Percentiles rank a stretch among this genome's conserved stretches.
These are phyloP conservation scores for Ferdinandea cuprea DNA, from an alignment of 2,888 invertebrate species.

Conservation along the genomic window DNA sequence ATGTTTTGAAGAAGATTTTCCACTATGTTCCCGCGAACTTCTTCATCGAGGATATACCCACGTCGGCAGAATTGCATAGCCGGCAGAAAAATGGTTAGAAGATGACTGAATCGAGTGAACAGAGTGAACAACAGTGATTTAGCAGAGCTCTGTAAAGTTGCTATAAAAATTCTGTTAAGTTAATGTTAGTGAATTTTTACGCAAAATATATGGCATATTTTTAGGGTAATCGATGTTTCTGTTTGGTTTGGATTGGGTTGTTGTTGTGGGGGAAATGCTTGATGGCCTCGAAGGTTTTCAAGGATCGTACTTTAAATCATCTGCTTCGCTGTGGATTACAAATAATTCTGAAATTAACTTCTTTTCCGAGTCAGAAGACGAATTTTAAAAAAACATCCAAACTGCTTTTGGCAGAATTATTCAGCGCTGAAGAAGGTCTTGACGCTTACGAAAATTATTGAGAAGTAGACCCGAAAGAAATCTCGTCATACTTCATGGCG, in stretches of 20 bases:
- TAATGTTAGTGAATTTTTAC: conserved; percentile 4
- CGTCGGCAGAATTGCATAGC: conserved; percentile 80
- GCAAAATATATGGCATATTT: conserved; percentile 31
- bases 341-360: no score
- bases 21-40: conserved; percentile 88
- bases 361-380: no score
- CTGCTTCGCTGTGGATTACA: no score
- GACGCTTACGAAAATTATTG: no score
- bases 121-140: not conserved
- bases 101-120: not conserved
- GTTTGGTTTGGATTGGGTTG: not conserved
- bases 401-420: no score
- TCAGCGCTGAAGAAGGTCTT: no score
- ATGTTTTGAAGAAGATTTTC: conserved; percentile 87
- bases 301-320: no score
- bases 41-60: conserved; percentile 86
- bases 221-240: conserved; percentile 5
- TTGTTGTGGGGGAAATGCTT: not conserved
- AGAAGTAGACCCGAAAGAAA: no score
- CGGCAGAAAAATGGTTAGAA: conserved; percentile 19
- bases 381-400: no score
- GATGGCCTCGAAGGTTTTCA: no score
- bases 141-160: conserved; percentile 18
- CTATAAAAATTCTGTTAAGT: conserved; percentile 10
- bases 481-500: no score